Percentiles rank a stretch among this genome's conserved stretches.
Evolutionary conservation across 2,888 invertebrate species (phyloP).

Genomic region (Heteromyza rotundicornis): DNA sequence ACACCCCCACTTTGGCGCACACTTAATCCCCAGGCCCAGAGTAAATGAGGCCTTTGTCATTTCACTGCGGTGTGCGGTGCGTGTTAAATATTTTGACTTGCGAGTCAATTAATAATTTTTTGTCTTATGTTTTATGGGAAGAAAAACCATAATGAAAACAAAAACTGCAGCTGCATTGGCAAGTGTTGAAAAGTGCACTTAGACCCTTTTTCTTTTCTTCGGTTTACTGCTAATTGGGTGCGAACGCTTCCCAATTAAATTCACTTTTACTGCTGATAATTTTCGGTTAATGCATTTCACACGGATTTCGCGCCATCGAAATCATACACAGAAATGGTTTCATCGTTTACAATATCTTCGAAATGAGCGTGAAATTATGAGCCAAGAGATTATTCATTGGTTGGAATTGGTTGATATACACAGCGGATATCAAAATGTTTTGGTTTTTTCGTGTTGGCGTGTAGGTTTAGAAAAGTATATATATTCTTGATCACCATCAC

Average conservation of each 20-base stretch:
- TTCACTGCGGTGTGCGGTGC: background rate
- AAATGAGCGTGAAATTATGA: conserved; percentile 17
- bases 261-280: conserved; percentile 36
- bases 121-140: conserved; percentile 3
- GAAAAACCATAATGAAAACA: background rate
- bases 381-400: background rate
- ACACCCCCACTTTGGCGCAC: conserved; percentile 38
- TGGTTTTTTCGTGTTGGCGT: too few species aligned
- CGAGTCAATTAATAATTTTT: conserved; percentile 42
- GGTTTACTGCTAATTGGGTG: conserved; percentile 46
- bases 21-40: conserved; percentile 35
- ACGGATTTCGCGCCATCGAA: background rate
- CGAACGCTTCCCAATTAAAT: conserved; percentile 54
- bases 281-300: background rate
- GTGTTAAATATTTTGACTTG: conserved; percentile 46
- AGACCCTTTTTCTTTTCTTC: too few species aligned
- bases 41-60: background rate
- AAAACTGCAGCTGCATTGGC: conserved; percentile 24
- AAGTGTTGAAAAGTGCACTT: conserved; percentile 56
- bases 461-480: too few species aligned
- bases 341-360: conserved; percentile 14
- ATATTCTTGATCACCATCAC: too few species aligned
- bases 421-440: too few species aligned
- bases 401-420: too few species aligned
- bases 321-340: conserved; percentile 7